Evolutionary conservation across 2,113 vertebrate genomes (phyloP).

Genomic region (Dicentrarchus labrax): DNA sequence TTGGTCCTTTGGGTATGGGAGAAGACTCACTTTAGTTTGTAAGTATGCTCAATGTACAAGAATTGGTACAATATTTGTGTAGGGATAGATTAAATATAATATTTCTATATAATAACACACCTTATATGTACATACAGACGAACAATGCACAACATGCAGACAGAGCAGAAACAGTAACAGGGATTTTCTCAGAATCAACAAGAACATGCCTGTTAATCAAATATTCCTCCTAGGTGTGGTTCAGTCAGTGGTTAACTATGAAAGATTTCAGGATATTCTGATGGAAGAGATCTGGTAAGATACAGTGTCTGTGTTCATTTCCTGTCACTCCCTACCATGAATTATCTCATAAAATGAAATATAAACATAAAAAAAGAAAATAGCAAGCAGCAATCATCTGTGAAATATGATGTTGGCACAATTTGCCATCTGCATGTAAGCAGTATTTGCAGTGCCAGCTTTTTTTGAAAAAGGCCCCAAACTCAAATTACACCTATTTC

Average conservation of each 20-base stretch:
- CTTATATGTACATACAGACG: background rate
- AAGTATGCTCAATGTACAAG: background rate
- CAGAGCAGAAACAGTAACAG: background rate
- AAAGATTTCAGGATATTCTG: background rate
- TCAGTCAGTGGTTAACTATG: background rate
- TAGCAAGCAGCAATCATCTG: background rate
- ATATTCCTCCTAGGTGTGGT: background rate
- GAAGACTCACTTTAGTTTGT: background rate
- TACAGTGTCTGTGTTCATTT: background rate
- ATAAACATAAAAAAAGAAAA: background rate
- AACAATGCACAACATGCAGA: background rate
- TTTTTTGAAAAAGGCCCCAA: background rate
- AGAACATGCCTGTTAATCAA: background rate
- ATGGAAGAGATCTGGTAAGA: background rate
- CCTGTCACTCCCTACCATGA: background rate
- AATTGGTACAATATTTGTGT: background rate
- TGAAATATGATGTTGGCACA: background rate
- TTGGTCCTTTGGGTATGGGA: constrained; percentile 43
- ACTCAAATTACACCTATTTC: background rate
- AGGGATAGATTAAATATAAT: background rate
- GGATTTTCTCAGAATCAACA: background rate
- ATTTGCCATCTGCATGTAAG: background rate
- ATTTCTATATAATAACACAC: background rate
- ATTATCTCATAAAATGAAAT: background rate
- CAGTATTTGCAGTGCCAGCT: background rate